Percentiles rank a stretch among this genome's conserved stretches.
Conservation (phyloP, 2,113 vertebrate species). For the Burhinus bistriatus region DNA sequence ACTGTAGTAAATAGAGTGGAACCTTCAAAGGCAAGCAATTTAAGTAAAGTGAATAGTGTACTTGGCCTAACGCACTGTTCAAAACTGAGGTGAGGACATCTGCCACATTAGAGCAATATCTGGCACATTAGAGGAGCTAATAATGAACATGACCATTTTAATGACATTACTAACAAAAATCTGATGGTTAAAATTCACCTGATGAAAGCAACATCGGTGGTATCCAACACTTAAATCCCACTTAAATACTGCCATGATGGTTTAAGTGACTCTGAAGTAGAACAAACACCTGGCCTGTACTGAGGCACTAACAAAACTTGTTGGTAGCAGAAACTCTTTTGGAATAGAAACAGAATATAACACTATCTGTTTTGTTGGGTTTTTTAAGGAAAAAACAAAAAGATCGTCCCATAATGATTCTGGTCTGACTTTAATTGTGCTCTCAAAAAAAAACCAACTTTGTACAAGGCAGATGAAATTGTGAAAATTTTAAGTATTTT, state of each 20-base stretch:
- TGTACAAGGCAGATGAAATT: neutral
- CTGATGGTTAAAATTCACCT: neutral
- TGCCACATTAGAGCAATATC: neutral
- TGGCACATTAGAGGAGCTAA: neutral
- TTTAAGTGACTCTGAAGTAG: neutral
- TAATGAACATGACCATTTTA: neutral
- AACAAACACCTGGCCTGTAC: neutral
- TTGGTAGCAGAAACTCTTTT: neutral
- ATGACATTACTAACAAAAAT: neutral
- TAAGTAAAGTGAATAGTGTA: neutral
- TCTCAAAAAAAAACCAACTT: neutral
- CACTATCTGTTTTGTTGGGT: neutral
- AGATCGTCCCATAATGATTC: neutral
- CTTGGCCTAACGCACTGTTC: neutral
- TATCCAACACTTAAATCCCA: neutral
- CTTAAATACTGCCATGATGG: neutral
- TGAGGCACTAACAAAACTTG: neutral
- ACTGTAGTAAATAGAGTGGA: neutral
- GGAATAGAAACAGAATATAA: neutral
- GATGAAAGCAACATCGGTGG: neutral
- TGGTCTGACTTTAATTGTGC: neutral
- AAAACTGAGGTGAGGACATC: neutral
- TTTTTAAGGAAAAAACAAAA: neutral
- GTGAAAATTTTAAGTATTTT: neutral
- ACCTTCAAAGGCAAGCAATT: neutral